Base-by-base conservation (phyloP, 2,113 vertebrate genomes). In the Oryzias melastigma region DNA sequence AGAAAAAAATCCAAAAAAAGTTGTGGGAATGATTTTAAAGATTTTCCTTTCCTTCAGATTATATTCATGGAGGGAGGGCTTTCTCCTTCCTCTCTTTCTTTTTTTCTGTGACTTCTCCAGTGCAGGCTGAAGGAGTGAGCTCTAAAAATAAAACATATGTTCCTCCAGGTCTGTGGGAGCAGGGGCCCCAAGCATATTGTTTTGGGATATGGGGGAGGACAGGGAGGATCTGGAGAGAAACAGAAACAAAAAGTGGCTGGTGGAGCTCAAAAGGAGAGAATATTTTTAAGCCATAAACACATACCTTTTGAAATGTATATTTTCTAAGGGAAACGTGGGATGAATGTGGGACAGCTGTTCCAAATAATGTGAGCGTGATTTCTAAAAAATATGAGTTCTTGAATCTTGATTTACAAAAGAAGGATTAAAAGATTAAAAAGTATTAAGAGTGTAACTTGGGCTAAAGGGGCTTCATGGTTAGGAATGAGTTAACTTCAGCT, bases 111-210 rank as follows among this genome's bases (percentile, higher is more conserved):
- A 55, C 71, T 77, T 87, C 62, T 73, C 62, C 63, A 48, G 77
- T 25, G 58, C 80, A 78, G 82, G 80, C 75, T 59, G 73, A 83
- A 75, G 43, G 78, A 85, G 75, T 61, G 74, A 68, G 56, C 80
- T 85, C 90, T 91, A 91, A 91, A 92, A 92, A 92, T 91, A 91
- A 90, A 92, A 85, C 85, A 90, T 70, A 85, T 91, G 88, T 88
- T 91, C 66, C 79, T 86, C 64, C 85, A 88, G 83, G 82, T 87
- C 86, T 87, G 78, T 82, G 81, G 75, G 78, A 86, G 84, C 72
- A 72, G 81, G 75, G 78, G 81, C 82, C 86, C 63, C 81, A 52
- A 63, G 77, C 58, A 43, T 89, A 90, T 90, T 90, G 89, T 90
- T 88, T 85, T 86, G 82, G 87, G 79, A 87, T 81, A 80, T 82